Evolutionary conservation across 1,140 invertebrate species (phyloP), one percentile per base, ranked within the genome.

Genomic region (Bombus pyrosoma): DNA sequence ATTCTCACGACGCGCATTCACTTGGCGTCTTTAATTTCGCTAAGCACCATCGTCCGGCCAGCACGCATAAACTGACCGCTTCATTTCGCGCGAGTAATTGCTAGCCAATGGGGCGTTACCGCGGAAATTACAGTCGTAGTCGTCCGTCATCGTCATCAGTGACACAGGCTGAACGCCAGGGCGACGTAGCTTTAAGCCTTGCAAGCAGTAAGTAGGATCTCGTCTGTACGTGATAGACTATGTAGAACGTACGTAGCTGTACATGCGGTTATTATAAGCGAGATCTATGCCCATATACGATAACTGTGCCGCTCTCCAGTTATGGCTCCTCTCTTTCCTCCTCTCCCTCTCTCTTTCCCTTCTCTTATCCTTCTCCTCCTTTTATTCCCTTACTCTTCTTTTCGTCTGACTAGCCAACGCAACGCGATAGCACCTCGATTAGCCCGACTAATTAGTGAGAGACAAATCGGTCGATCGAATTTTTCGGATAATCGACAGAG

Each of bases 301-400:
- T 91, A 92, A 92, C 91, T 92, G 91, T 92, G 91, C 90, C 91
- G 91, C 71, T 92, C 90, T 92, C 91, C 91, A 90, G 91, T 91
- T 92, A 90, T 82, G 77, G 69, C 86, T 84, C 72, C 77, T 90
- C 86, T 88, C 86, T 88, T 72, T 89, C 82, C 22, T 59, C 32
- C n/a, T 25, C 39, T 32, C 32, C 8, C 37, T 43, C 47, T 39
- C 13, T 25, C 39, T n/a, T 37, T 53, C 71, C 5, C 18, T 53
- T 41, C 6, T 22, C 28, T 15, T 62, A n/a, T 18, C 39, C 1
- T 4, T 13, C 72, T 73, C 57, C 81, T 77, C 8, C 53, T 72
- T 41, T 28, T 34, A 22, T 8, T 57, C 25, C 32, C 12, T 53
- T 43, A 28, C 43, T 32, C 15, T 10, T 41, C 28, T 28, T 59